Evolutionary conservation across 1,140 invertebrate genomes (phyloP).

Genomic region (Eriosoma lanigerum): DNA sequence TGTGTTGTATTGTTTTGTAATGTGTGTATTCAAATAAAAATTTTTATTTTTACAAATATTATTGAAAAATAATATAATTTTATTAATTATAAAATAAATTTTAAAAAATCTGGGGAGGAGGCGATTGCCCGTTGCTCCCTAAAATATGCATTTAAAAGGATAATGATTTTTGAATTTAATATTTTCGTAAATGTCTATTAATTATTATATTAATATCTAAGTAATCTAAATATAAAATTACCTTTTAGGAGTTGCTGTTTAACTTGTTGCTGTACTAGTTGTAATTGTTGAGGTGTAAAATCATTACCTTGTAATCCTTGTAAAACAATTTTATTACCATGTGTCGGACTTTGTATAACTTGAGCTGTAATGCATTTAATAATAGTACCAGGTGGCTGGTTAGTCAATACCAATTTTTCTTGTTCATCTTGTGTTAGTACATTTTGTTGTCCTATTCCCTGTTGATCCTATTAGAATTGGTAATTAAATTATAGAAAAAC

Average conservation of each 20-base stretch:
- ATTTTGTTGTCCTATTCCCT: constrained; percentile 50
- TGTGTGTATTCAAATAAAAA: too few relatives aligned
- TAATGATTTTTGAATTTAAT: too few relatives aligned
- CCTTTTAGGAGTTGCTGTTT: constrained; percentile 84
- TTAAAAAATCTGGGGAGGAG: too few relatives aligned
- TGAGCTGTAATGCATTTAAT: constrained; percentile 83
- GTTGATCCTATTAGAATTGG: not conserved
- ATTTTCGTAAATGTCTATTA: too few relatives aligned
- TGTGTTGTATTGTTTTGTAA: too few relatives aligned
- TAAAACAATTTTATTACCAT: constrained; percentile 79
- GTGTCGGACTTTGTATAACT: constrained; percentile 74
- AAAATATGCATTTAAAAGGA: too few relatives aligned
- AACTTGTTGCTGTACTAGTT: constrained; percentile 81
- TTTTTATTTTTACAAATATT: too few relatives aligned
- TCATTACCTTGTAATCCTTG: constrained; percentile 80
- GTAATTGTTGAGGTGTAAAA: constrained; percentile 76
- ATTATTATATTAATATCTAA: too few relatives aligned
- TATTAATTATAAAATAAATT: too few relatives aligned
- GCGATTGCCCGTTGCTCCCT: too few relatives aligned
- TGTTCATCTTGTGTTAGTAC: constrained; percentile 49
- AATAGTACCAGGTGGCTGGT: constrained; percentile 78
- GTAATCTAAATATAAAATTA: constrained; percentile 55
- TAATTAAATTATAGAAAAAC: not conserved
- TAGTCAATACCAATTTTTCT: constrained; percentile 65
- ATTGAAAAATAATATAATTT: not conserved